Percentiles rank a stretch among this genome's conserved stretches.
Conservation (phyloP, 2,113 vertebrate species). For the Sterna hirundo region DNA sequence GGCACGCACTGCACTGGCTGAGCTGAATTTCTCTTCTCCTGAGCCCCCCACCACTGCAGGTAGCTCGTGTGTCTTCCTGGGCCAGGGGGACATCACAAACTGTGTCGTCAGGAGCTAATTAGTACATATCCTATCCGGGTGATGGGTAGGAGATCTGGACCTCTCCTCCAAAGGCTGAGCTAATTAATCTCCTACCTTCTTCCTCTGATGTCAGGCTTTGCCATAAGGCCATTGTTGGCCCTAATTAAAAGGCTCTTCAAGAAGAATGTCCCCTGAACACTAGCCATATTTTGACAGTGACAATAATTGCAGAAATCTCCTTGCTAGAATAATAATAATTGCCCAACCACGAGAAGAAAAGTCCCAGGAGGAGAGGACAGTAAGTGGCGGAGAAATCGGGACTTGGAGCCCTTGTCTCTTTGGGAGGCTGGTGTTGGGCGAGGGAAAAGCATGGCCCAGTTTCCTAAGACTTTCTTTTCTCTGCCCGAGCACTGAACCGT, state of each 20-base stretch:
- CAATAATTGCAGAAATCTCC: neutral
- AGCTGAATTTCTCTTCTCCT: neutral
- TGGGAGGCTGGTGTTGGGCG: neutral
- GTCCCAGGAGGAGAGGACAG: neutral
- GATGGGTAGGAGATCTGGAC: neutral
- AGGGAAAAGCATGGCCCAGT: neutral
- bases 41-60: neutral
- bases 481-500: fast-evolving
- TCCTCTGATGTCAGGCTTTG: neutral
- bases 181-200: slow-evolving; percentile 36
- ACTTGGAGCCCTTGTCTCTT: neutral
- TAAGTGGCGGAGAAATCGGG: fast-evolving
- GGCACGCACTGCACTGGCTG: fast-evolving
- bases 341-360: neutral
- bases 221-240: fast-evolving
- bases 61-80: neutral
- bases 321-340: neutral
- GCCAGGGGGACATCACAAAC: neutral
- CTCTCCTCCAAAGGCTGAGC: neutral
- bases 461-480: neutral
- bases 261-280: neutral
- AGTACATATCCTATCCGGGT: neutral
- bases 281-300: neutral
- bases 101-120: neutral
- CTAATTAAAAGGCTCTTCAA: slow-evolving; percentile 38